A percentile compares a stretch with the other conserved stretches of the same genome.
Conservation (phyloP, 2,113 vertebrate genomes). For the Dromiciops gliroides region DNA sequence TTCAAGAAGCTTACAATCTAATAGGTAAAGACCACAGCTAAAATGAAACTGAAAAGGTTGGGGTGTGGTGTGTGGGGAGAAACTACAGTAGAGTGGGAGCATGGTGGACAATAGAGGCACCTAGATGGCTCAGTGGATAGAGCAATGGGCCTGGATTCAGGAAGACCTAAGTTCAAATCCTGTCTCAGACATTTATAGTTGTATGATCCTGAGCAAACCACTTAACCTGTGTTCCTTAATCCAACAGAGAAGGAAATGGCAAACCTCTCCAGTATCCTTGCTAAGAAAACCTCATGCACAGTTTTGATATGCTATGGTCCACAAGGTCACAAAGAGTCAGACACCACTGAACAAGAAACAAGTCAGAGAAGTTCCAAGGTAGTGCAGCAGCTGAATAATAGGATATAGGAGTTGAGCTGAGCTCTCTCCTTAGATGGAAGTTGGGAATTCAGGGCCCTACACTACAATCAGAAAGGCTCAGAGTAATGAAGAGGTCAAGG, state of each 20-base stretch:
- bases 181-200: neutral
- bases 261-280: neutral
- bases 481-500: too few relatives aligned
- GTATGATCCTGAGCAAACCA: neutral
- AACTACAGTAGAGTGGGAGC: neutral
- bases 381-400: too few relatives aligned
- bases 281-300: neutral
- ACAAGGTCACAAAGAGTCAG: neutral
- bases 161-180: neutral
- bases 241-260: neutral
- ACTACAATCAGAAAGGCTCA: too few relatives aligned
- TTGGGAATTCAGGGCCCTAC: too few relatives aligned
- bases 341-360: neutral
- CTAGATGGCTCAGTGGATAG: neutral
- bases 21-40: too few relatives aligned
- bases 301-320: neutral
- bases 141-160: neutral
- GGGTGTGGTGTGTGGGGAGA: too few relatives aligned
- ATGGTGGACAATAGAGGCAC: neutral
- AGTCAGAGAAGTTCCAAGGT: too few relatives aligned
- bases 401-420: too few relatives aligned
- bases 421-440: too few relatives aligned
- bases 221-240: neutral
- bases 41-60: neutral
- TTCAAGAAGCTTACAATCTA: neutral